Evolutionary conservation across 2,113 vertebrate genomes (phyloP).

Genomic region (Alaudala cheleensis): DNA sequence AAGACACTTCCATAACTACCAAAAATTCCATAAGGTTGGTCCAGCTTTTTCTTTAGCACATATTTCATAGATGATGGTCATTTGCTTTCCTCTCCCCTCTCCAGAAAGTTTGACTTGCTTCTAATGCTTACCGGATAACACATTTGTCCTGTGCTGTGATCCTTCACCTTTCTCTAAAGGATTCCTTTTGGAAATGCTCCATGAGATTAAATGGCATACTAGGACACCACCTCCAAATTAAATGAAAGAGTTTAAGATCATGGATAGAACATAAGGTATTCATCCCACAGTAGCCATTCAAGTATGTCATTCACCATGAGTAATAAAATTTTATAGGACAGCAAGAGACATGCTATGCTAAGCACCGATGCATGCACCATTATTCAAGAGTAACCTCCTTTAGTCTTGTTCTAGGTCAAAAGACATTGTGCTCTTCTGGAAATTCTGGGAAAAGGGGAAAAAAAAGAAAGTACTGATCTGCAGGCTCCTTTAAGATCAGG

Average conservation of each 20-base stretch:
- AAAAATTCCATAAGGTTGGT: background rate
- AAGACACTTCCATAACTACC: background rate
- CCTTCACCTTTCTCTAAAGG: background rate
- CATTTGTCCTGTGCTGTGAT: background rate
- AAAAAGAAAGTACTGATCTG: background rate
- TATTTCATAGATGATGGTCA: background rate
- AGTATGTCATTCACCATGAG: background rate
- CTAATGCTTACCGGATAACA: background rate
- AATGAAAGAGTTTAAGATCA: background rate
- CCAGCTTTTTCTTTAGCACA: background rate
- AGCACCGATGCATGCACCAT: background rate
- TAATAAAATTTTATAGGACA: constrained; percentile 43
- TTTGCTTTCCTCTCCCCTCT: background rate
- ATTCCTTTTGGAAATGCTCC: background rate
- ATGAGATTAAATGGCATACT: background rate
- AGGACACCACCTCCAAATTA: background rate
- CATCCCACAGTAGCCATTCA: constrained; percentile 4
- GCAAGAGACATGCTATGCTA: background rate
- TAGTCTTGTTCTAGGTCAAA: background rate
- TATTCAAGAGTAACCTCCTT: background rate
- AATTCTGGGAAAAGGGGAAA: rapidly evolving
- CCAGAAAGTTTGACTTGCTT: background rate
- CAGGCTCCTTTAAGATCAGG: background rate
- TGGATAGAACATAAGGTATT: constrained; percentile 36
- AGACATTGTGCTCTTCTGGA: background rate